Evolutionary conservation across 2,113 vertebrate species (phyloP).

Genomic region (Canis aureus): DNA sequence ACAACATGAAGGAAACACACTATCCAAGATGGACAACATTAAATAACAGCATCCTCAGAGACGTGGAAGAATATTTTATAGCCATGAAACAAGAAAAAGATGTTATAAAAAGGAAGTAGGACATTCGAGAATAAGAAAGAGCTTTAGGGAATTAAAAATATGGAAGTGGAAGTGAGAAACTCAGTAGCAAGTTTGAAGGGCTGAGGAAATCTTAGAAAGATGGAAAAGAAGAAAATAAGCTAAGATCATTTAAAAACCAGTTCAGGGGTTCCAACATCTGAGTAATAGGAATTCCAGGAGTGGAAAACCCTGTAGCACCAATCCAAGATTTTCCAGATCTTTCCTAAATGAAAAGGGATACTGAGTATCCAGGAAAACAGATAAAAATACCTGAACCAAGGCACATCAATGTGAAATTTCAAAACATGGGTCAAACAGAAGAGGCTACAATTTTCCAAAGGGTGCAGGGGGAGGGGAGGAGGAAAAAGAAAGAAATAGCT

Average conservation of each 20-base stretch:
- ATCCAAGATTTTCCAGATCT: not conserved
- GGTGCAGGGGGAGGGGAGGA: fast-evolving
- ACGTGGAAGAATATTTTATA: not conserved
- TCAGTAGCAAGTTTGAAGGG: not conserved
- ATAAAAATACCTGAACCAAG: not conserved
- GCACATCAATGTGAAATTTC: not conserved
- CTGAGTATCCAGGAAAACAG: not conserved
- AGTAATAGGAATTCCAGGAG: not conserved
- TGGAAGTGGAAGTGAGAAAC: not conserved
- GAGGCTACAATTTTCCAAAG: not conserved
- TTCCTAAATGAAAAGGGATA: not conserved
- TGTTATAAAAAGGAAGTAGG: not conserved
- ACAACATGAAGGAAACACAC: not conserved
- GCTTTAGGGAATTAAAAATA: not conserved
- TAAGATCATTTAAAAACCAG: not conserved
- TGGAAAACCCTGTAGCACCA: not conserved
- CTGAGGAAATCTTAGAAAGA: not conserved
- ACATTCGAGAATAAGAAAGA: not conserved
- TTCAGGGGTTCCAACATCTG: not conserved
- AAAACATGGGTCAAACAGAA: not conserved
- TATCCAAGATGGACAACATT: not conserved
- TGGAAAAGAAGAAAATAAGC: not conserved
- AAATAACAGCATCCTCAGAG: not conserved
- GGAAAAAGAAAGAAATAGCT: too few species aligned
- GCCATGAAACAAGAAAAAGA: not conserved